A percentile compares a stretch with the other conserved stretches of the same genome.
phyloP scores from a whole-genome alignment of 23 tunicate species.

The Phallusia fumigata region DNA sequence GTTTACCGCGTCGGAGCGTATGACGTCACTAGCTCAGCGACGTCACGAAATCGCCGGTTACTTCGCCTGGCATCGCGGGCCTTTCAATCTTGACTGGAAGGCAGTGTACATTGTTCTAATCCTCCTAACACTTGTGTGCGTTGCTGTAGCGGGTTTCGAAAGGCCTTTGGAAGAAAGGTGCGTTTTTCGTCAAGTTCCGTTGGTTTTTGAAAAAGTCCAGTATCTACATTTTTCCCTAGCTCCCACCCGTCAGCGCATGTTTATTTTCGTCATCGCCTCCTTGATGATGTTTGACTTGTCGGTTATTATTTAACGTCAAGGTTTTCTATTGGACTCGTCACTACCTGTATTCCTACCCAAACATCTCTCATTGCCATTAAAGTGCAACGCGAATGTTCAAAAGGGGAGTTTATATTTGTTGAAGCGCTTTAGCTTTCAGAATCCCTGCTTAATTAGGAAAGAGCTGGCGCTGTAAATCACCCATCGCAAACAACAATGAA shows the following conservation, averaged over 20 bases:
- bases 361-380: too few species aligned
- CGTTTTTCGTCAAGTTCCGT: neutral
- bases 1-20: conserved; percentile 17
- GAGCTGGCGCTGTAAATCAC: too few species aligned
- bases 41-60: neutral
- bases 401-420: too few species aligned
- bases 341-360: too few species aligned
- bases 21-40: neutral
- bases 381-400: too few species aligned
- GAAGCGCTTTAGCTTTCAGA: too few species aligned
- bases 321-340: too few species aligned
- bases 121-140: neutral
- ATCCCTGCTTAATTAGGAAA: too few species aligned
- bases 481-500: too few species aligned
- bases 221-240: neutral
- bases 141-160: neutral
- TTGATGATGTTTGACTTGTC: neutral
- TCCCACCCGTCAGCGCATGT: neutral
- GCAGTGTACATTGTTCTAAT: neutral
- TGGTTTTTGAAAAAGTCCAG: neutral
- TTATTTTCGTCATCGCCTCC: neutral
- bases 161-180: neutral
- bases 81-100: conserved; percentile 2
- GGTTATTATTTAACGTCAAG: neutral
- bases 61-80: conserved; percentile 16